Percentiles rank a stretch among this genome's conserved stretches.
Conservation (phyloP, 2,113 vertebrate species). For the Taxidea taxus region DNA sequence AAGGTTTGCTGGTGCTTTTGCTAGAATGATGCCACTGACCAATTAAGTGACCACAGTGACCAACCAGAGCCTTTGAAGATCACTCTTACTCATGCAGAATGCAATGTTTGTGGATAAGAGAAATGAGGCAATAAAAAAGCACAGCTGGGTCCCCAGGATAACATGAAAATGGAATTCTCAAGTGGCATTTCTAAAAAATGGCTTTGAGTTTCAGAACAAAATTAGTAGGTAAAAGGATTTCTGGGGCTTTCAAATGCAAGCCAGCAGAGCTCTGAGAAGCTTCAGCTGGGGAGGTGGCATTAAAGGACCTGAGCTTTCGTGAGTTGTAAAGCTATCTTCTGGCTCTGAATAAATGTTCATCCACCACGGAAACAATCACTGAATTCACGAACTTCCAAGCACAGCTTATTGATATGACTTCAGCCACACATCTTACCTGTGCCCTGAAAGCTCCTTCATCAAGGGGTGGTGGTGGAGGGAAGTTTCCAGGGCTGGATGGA, state of each 20-base stretch:
- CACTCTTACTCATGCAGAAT: background rate
- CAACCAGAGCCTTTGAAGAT: background rate
- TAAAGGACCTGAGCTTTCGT: background rate
- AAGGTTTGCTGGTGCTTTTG: background rate
- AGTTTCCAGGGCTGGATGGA: slow-evolving; percentile 59
- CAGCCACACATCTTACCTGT: slow-evolving; percentile 56
- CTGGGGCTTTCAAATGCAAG: background rate
- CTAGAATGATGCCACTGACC: background rate
- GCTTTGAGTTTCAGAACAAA: slow-evolving; percentile 34
- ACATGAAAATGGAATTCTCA: slow-evolving; percentile 11
- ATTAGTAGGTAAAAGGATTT: slow-evolving; percentile 23
- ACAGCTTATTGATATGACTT: background rate
- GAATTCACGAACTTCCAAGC: background rate
- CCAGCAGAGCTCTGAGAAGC: background rate
- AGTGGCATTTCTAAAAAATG: background rate
- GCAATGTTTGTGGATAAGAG: background rate
- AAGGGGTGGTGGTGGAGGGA: slow-evolving; percentile 69
- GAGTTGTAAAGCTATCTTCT: background rate
- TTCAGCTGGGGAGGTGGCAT: background rate
- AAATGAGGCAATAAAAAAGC: background rate
- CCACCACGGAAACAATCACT: background rate
- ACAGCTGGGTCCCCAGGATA: background rate
- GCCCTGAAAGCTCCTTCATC: slow-evolving; percentile 68
- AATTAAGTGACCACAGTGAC: background rate
- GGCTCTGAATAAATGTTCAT: background rate